Conservation (phyloP, 2,888 invertebrate species). For the Teleogryllus oceanicus region DNA sequence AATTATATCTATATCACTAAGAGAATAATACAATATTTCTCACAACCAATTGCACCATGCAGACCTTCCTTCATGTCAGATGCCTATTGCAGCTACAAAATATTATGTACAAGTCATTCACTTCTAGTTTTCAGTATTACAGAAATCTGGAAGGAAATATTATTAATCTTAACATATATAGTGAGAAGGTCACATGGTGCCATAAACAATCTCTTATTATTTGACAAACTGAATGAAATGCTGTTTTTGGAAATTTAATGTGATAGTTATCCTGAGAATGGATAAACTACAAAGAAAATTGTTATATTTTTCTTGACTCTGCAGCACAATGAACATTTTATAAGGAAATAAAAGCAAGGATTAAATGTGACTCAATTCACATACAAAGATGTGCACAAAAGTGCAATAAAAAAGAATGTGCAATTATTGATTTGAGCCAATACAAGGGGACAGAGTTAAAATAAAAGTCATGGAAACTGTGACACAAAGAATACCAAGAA, state of each 20-base stretch:
- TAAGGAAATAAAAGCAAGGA: slow-evolving; percentile 3
- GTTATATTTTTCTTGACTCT: neutral
- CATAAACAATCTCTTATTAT: neutral
- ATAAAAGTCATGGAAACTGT: slow-evolving; percentile 3
- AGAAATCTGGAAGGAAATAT: neutral
- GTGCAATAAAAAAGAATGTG: slow-evolving; percentile 27
- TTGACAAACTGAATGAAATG: neutral
- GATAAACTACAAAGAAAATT: too few relatives aligned
- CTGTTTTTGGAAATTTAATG: neutral
- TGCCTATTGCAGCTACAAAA: neutral
- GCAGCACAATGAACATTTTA: neutral
- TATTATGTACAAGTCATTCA: neutral
- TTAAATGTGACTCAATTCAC: slow-evolving; percentile 18
- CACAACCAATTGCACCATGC: neutral
- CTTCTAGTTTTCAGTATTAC: neutral
- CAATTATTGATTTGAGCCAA: slow-evolving; percentile 20
- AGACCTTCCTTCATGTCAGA: neutral
- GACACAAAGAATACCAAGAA: neutral
- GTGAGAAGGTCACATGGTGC: neutral
- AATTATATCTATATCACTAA: neutral
- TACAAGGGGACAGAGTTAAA: neutral
- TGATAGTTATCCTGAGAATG: neutral
- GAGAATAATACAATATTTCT: neutral
- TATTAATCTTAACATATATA: neutral
- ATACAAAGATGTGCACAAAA: slow-evolving; percentile 24